phyloP scores from a whole-genome alignment of 2,888 invertebrate species.

The Linnaemya tessellans region DNA sequence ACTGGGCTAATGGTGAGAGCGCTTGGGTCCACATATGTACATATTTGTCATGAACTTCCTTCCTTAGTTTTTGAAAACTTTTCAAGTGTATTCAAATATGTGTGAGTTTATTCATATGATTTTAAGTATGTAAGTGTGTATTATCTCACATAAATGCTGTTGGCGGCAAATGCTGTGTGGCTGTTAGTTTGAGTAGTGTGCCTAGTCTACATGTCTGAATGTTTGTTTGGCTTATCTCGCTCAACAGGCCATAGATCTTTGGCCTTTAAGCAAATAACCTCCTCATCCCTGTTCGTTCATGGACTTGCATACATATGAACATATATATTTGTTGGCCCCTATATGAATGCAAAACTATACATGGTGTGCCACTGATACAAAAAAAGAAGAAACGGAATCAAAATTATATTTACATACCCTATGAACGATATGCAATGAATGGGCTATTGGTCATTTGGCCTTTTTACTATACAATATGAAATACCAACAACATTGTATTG shows the following conservation, averaged over 20 bases:
- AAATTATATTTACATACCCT: slow-evolving; percentile 70
- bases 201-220: slow-evolving; percentile 37
- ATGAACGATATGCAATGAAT: slow-evolving; percentile 70
- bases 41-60: slow-evolving; percentile 72
- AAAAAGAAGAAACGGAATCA: slow-evolving; percentile 40
- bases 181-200: slow-evolving; percentile 21
- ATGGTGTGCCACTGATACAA: slow-evolving; percentile 50
- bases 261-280: slow-evolving; percentile 71
- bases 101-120: slow-evolving; percentile 34
- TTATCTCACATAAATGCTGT: slow-evolving; percentile 60
- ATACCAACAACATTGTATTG: slow-evolving; percentile 76
- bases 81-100: slow-evolving; percentile 67
- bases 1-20: slow-evolving; percentile 8
- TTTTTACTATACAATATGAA: slow-evolving; percentile 63
- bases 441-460: slow-evolving; percentile 72
- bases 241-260: slow-evolving; percentile 73
- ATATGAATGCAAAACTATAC: slow-evolving; percentile 42
- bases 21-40: slow-evolving; percentile 38
- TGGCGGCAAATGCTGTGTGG: slow-evolving; percentile 63
- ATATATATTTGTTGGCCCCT: slow-evolving; percentile 31
- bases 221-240: slow-evolving; percentile 70
- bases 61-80: slow-evolving; percentile 70
- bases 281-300: slow-evolving; percentile 42
- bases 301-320: not conserved
- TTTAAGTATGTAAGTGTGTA: not conserved